Percentiles rank a stretch among this genome's conserved stretches.
These are phyloP conservation scores for Hypothenemus hampei DNA, from an alignment of 1,140 invertebrate species.

Conservation along the genomic window DNA sequence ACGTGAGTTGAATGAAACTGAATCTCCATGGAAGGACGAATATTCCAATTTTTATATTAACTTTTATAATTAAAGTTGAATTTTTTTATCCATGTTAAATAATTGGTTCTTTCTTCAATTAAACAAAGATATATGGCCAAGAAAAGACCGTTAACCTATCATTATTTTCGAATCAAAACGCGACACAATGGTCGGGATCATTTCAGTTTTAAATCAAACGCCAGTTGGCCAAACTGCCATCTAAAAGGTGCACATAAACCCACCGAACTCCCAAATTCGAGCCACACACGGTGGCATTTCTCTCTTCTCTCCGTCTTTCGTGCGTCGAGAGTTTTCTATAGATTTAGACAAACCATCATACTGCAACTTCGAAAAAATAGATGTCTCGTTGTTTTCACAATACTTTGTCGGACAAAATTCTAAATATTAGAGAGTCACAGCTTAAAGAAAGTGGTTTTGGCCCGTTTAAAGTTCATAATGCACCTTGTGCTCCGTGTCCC, in stretches of 20 bases:
- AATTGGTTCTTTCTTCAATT: too few species aligned
- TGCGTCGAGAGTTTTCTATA: neutral
- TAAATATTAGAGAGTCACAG: constrained; percentile 8
- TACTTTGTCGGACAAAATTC: constrained; percentile 13
- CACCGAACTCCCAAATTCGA: neutral
- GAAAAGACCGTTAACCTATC: too few species aligned
- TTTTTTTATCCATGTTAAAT: too few species aligned
- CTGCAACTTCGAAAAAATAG: constrained; percentile 15
- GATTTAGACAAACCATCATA: constrained; percentile 8
- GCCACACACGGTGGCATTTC: constrained; percentile 24
- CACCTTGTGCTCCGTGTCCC: constrained; percentile 10
- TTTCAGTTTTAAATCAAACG: too few species aligned
- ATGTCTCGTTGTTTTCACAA: constrained; percentile 8
- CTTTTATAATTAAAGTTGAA: too few species aligned
- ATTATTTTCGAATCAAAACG: too few species aligned
- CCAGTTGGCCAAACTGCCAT: too few species aligned
- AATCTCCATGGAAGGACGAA: too few species aligned
- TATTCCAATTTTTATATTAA: too few species aligned
- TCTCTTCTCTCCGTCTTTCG: neutral
- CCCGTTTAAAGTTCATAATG: neutral
- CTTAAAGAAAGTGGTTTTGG: neutral
- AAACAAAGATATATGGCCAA: too few species aligned
- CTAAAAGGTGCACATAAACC: constrained; percentile 1
- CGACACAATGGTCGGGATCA: too few species aligned
- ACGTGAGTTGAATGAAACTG: too few species aligned